Evolutionary conservation across 2,888 invertebrate species (phyloP).

Genomic region (Caenorhabditis wallacei): DNA sequence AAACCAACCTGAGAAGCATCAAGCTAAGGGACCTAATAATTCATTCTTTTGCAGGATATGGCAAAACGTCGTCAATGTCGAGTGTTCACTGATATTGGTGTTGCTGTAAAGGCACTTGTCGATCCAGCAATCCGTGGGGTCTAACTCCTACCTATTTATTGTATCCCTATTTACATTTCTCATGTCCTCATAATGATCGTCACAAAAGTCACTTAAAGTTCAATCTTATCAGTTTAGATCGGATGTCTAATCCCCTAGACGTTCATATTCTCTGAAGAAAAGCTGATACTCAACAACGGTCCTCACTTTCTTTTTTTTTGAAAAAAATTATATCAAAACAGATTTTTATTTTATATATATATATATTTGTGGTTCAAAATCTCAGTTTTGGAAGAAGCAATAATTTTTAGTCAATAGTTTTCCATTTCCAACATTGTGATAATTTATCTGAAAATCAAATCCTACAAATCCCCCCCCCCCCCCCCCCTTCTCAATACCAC

Average conservation of each 20-base stretch:
- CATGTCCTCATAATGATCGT: conserved; percentile 43
- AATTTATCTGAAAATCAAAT: conserved; percentile 1
- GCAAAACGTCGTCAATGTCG: conserved; percentile 80
- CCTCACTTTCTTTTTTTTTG: conserved; percentile 4
- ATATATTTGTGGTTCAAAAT: conserved; percentile 4
- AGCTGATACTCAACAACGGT: conserved; percentile 58
- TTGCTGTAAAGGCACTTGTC: conserved; percentile 66
- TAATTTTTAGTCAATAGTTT: conserved; percentile 14
- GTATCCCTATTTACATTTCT: conserved; percentile 9
- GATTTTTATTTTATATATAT: background rate
- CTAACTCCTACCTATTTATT: conserved; percentile 11
- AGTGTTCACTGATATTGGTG: conserved; percentile 75
- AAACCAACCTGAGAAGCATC: conserved; percentile 32
- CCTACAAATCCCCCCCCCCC: background rate
- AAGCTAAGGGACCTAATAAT: background rate
- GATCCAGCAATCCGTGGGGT: conserved; percentile 59
- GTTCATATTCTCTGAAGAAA: background rate
- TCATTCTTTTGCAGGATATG: conserved; percentile 76
- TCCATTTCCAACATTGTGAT: conserved; percentile 18
- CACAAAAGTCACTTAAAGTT: conserved; percentile 48
- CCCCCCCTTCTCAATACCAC: conserved; percentile 22
- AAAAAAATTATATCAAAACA: background rate
- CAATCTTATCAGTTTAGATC: conserved; percentile 51
- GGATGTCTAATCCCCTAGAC: background rate
- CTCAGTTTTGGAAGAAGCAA: background rate